Evolutionary conservation across 2,113 vertebrate species (phyloP).

Genomic region (Dolichotis patagonum): DNA sequence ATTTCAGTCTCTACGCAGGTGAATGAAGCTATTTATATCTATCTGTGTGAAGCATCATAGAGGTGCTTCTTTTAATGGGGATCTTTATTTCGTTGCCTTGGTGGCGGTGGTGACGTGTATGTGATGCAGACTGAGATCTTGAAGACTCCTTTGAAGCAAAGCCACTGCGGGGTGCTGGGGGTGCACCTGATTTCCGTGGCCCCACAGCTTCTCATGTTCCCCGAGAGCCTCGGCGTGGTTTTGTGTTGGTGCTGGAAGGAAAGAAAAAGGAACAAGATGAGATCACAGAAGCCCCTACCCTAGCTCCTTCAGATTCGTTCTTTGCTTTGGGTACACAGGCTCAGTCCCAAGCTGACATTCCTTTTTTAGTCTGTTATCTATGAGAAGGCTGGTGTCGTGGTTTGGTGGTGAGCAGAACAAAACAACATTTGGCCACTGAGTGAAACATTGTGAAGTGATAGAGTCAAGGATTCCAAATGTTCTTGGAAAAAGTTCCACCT

Average conservation of each 20-base stretch:
- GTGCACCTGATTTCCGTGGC: neutral
- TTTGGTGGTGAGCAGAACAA: conserved; percentile 43
- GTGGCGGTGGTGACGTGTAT: neutral
- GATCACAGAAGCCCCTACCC: neutral
- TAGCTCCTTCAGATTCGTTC: neutral
- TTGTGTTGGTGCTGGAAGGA: neutral
- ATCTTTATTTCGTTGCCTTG: neutral
- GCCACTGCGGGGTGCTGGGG: neutral
- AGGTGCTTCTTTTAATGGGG: neutral
- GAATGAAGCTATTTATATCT: neutral
- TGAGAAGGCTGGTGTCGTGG: neutral
- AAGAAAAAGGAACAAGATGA: neutral
- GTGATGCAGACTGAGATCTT: neutral
- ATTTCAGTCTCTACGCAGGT: neutral
- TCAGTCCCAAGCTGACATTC: neutral
- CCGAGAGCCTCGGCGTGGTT: neutral
- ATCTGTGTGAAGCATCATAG: neutral
- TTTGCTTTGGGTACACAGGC: neutral
- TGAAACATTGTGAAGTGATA: neutral
- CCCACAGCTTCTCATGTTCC: neutral
- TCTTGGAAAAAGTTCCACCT: neutral
- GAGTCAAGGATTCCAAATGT: neutral
- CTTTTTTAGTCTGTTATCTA: neutral
- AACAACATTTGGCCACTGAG: neutral
- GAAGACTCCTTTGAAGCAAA: conserved; percentile 26